These are phyloP conservation scores for Heteromyza rotundicornis DNA, from an alignment of 2,888 invertebrate genomes.

Conservation along the genomic window DNA sequence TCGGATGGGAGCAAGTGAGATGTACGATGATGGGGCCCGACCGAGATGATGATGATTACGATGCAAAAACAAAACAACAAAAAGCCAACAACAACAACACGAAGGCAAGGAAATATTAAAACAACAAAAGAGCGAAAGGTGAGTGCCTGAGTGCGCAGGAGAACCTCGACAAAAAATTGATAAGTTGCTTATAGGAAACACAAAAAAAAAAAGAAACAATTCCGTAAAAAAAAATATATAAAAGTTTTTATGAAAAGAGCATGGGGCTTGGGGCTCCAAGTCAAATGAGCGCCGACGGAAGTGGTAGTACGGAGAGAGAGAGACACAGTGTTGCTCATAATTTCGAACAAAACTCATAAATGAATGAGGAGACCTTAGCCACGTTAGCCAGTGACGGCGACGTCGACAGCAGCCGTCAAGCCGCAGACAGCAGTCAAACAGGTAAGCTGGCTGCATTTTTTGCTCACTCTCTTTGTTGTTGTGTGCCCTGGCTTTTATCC, in stretches of 20 bases:
- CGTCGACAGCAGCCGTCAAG: not conserved
- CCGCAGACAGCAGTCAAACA: slow-evolving; percentile 12
- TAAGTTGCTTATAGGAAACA: slow-evolving; percentile 25
- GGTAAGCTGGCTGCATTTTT: slow-evolving; percentile 12
- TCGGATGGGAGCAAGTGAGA: slow-evolving; percentile 10
- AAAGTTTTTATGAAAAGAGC: too few species aligned
- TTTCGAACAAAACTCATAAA: slow-evolving; percentile 17
- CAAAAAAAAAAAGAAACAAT: slow-evolving; percentile 18
- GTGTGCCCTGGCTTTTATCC: not conserved
- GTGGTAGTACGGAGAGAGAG: slow-evolving; percentile 12
- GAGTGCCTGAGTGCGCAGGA: slow-evolving; percentile 35
- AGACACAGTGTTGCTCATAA: slow-evolving; percentile 16
- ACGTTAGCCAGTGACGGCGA: not conserved
- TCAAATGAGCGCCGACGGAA: slow-evolving; percentile 25
- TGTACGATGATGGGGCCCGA: slow-evolving; percentile 11
- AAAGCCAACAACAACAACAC: slow-evolving; percentile 33
- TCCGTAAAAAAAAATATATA: not conserved
- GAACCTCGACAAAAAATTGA: slow-evolving; percentile 17
- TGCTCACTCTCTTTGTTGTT: not conserved
- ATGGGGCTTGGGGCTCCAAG: not conserved
- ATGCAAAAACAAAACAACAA: slow-evolving; percentile 13
- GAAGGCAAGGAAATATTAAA: slow-evolving; percentile 16
- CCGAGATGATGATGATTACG: too few species aligned
- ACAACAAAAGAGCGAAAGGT: slow-evolving; percentile 34
- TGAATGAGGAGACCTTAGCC: too few species aligned